Percentiles rank a stretch among this genome's conserved stretches.
Evolutionary conservation across 2,113 vertebrate species (phyloP).

Genomic region (Nothobranchius furzeri): DNA sequence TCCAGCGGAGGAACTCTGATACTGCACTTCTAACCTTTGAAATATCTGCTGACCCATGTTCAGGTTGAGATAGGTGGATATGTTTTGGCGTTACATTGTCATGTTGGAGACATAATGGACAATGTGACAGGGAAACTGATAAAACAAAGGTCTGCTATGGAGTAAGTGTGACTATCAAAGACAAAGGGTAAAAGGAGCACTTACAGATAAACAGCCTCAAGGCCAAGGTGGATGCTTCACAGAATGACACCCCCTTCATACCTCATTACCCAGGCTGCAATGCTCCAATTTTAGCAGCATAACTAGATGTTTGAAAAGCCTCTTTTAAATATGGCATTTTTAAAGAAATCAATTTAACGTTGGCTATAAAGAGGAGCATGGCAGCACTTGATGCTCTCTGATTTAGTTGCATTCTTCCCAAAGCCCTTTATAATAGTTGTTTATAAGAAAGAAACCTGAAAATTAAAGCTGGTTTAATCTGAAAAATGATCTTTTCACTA

Average conservation of each 20-base stretch:
- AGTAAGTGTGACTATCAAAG: background rate
- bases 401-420: too few species aligned
- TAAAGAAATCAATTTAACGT: background rate
- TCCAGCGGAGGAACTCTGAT: background rate
- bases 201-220: conserved; percentile 27
- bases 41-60: background rate
- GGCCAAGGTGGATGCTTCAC: background rate
- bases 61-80: conserved; percentile 9
- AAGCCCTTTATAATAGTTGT: too few species aligned
- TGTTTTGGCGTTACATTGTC: background rate
- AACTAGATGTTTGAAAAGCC: background rate
- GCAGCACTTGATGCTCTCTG: background rate
- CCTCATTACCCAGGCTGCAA: conserved; percentile 11
- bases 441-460: too few species aligned
- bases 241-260: conserved; percentile 1
- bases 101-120: background rate
- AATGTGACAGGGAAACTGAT: conserved; percentile 11
- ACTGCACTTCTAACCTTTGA: conserved; percentile 7
- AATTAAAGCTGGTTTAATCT: too few species aligned
- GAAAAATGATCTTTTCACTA: too few species aligned
- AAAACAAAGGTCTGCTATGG: background rate
- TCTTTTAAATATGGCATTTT: background rate
- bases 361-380: too few species aligned
- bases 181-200: conserved; percentile 1
- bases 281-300: background rate